Percentiles rank a stretch among this genome's conserved stretches.
Conservation (phyloP, 2,888 invertebrate genomes). For the Heliothis peltigera region DNA sequence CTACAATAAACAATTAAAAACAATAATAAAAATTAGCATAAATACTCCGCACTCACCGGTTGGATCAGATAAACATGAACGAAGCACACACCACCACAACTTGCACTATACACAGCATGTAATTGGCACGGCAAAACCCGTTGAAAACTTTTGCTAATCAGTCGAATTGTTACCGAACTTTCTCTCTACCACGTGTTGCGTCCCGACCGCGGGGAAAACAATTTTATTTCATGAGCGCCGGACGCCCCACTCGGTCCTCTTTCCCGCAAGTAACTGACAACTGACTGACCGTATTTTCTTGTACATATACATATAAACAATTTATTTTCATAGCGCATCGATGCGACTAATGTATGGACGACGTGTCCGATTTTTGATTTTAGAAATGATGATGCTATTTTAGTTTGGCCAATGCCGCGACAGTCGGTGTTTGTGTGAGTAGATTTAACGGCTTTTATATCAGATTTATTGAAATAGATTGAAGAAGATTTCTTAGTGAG, state of each 20-base stretch:
- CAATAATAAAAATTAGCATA: slow-evolving; percentile 53
- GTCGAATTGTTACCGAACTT: slow-evolving; percentile 77
- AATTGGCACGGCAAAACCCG: slow-evolving; percentile 63
- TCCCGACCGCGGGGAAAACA: slow-evolving; percentile 67
- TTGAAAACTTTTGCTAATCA: slow-evolving; percentile 73
- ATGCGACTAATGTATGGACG: slow-evolving; percentile 65
- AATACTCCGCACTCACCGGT: slow-evolving; percentile 55
- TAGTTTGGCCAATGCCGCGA: slow-evolving; percentile 71
- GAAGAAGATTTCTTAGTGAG: background rate
- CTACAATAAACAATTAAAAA: slow-evolving; percentile 44
- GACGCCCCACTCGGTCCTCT: slow-evolving; percentile 75
- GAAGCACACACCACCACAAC: slow-evolving; percentile 67
- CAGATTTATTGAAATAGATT: slow-evolving; percentile 22
- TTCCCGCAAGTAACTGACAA: slow-evolving; percentile 84
- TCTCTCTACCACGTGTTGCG: slow-evolving; percentile 80
- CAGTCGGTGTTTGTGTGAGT: slow-evolving; percentile 42
- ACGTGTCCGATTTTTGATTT: slow-evolving; percentile 59
- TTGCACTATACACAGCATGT: slow-evolving; percentile 70
- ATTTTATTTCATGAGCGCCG: slow-evolving; percentile 74
- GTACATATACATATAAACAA: slow-evolving; percentile 80
- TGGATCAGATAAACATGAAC: slow-evolving; percentile 65
- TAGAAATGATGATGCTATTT: slow-evolving; percentile 68
- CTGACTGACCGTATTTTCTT: slow-evolving; percentile 85
- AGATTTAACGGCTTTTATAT: slow-evolving; percentile 34
- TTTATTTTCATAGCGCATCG: slow-evolving; percentile 87